These are phyloP conservation scores for Leucozona laternaria DNA, from an alignment of 2,888 invertebrate species.

Conservation along the genomic window DNA sequence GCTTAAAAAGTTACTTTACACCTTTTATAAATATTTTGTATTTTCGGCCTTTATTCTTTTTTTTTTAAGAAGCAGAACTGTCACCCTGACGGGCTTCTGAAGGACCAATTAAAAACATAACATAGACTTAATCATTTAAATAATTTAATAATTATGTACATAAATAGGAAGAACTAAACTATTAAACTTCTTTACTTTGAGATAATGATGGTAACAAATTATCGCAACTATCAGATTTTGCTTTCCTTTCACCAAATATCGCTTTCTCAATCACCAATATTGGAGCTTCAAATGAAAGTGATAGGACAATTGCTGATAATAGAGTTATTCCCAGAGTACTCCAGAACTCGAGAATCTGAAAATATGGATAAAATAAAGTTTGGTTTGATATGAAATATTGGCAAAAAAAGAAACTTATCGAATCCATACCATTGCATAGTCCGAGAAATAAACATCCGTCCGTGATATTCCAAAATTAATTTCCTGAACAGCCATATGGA, in stretches of 20 bases:
- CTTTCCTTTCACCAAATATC: constrained; percentile 19
- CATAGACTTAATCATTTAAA: too few relatives aligned
- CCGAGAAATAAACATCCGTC: constrained; percentile 57
- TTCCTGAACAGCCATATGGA: constrained; percentile 64
- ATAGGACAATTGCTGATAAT: constrained; percentile 53
- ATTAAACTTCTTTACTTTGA: not conserved
- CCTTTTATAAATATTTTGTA: too few relatives aligned
- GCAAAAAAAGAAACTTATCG: too few relatives aligned
- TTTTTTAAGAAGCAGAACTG: too few relatives aligned
- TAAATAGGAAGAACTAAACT: not conserved
- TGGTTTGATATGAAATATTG: not conserved
- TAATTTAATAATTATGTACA: too few relatives aligned
- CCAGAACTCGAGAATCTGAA: constrained; percentile 70
- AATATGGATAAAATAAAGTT: not conserved
- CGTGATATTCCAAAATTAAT: constrained; percentile 45
- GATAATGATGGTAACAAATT: not conserved
- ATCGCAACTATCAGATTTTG: not conserved
- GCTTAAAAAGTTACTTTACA: too few relatives aligned
- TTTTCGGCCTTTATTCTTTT: too few relatives aligned
- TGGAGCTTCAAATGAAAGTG: constrained; percentile 76
- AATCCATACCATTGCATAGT: constrained; percentile 32
- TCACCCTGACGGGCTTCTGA: too few relatives aligned
- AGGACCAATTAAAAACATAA: too few relatives aligned
- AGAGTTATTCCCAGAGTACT: constrained; percentile 63
- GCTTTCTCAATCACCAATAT: constrained; percentile 65